A percentile compares a stretch with the other conserved stretches of the same genome.
These are phyloP conservation scores for Ammodytes marinus DNA, from an alignment of 2,113 vertebrate species.

Conservation along the genomic window DNA sequence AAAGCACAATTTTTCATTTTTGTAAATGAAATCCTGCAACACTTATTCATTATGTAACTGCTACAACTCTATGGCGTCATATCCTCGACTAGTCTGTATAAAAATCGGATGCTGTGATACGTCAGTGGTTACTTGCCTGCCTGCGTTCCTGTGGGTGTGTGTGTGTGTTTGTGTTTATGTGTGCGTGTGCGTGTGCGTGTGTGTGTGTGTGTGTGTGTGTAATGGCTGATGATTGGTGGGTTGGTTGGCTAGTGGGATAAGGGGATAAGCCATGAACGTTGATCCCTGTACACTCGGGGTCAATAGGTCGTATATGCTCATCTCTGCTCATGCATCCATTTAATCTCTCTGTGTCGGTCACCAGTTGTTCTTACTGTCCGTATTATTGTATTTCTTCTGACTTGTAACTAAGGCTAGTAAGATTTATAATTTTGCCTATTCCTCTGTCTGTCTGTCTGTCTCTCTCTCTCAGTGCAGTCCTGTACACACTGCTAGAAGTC, in stretches of 20 bases:
- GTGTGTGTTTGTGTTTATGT: slow-evolving; percentile 9
- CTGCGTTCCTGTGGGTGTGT: neutral
- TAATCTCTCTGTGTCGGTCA: neutral
- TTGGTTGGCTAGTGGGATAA: slow-evolving; percentile 25
- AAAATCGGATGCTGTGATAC: neutral
- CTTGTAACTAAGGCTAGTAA: too few species aligned
- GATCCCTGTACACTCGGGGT: slow-evolving; percentile 32
- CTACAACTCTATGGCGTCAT: neutral
- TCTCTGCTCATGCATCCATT: neutral
- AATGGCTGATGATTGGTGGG: slow-evolving; percentile 11
- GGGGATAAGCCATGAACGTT: slow-evolving; percentile 40
- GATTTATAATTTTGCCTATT: too few species aligned
- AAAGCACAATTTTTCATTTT: neutral
- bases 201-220: slow-evolving; percentile 17
- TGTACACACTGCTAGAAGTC: neutral
- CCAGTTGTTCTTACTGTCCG: neutral
- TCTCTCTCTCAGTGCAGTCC: neutral
- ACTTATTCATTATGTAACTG: too few species aligned
- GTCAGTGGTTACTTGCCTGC: neutral
- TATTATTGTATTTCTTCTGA: too few species aligned
- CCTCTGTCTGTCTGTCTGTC: neutral
- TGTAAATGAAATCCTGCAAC: neutral
- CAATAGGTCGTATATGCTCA: slow-evolving; percentile 10
- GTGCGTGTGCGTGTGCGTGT: neutral
- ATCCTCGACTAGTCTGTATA: neutral